Conservation (phyloP, 53 echinoderm and acorn worm species). For the Arbacia lixula region DNA sequence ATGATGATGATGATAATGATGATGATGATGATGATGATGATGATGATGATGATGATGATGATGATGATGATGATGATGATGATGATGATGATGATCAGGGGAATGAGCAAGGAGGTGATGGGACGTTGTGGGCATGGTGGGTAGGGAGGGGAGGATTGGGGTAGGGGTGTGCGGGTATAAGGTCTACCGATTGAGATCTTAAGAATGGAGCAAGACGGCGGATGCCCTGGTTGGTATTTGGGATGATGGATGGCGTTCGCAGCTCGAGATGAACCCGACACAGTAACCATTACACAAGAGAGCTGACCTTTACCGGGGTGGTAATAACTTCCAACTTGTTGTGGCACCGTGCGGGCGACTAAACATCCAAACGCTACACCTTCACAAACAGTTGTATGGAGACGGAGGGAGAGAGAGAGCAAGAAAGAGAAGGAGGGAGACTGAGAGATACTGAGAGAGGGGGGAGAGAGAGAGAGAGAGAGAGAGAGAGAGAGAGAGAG, state of each 20-base stretch:
- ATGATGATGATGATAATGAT: conserved; percentile 19
- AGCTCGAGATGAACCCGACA: conserved; percentile 25
- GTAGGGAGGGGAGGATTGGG: background rate
- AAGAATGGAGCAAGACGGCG: background rate
- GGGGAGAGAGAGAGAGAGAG: background rate
- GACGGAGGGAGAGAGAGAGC: background rate
- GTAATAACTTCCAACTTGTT: conserved; percentile 41
- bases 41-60: conserved; percentile 25
- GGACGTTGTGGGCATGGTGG: no score
- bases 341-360: conserved; percentile 20
- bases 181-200: background rate
- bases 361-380: conserved; percentile 17
- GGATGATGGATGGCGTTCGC: conserved; percentile 43
- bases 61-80: conserved; percentile 39
- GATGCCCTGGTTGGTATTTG: conserved; percentile 13
- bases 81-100: background rate
- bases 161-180: background rate
- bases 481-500: background rate
- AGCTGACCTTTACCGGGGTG: conserved; percentile 16
- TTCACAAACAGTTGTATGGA: background rate
- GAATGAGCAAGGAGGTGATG: background rate
- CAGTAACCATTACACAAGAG: conserved; percentile 5
- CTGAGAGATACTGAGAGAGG: background rate
- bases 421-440: background rate
- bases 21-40: conserved; percentile 41